Base-by-base conservation (phyloP, 2,113 vertebrate species). In the Acanthochromis polyacanthus region DNA sequence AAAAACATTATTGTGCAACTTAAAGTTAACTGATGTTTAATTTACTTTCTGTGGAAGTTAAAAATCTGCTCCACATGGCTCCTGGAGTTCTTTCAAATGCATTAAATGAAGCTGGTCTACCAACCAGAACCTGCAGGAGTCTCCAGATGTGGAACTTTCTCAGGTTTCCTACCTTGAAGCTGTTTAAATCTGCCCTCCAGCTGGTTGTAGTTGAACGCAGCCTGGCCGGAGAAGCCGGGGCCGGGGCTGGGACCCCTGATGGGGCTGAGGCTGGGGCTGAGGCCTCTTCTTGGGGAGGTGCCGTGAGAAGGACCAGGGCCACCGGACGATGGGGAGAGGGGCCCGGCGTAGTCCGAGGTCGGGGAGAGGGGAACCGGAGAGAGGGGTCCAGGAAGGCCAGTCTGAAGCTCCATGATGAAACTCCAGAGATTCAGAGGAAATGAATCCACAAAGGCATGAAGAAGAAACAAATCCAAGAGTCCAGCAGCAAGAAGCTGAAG, bases 131-230 rank as follows among this genome's bases (percentile, higher is more conserved):
- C 51, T 4, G 1, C n/a, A 1, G 10, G n/a, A 15, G 4, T 15
- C 16, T n/a, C 48, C 40, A 4, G 30, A 30, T 0, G 19, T 65
- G 14, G 3, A 32, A 5, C 30, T 32, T 9, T 14, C 16, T 23
- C 19, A 6, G 16, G 10, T 53, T 6, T 60, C 52, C 95, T 96
- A 99, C 97, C 97, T 98, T 99, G 97, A 1, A 99, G 94, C 90
- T 99, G 97, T 81, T 99, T 99, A 92, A 99, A 98, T 53, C 97
- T 91, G 17, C 97, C 97, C 86, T 99, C 97, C 90, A 99, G 93
- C 92, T 98, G 97, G 87, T 97, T 98, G 90, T 98, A 99, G 95
- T 98, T 98, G 91, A 96, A 97, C 0, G 93, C 95, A n/a, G 96
- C 96, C 92, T 96, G 96, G 71, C 94, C 91, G 0, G 95, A 89